Base-by-base conservation (phyloP, 30 jellyfish, hydroid and myxozoan species). In the Turritopsis dohrnii region DNA sequence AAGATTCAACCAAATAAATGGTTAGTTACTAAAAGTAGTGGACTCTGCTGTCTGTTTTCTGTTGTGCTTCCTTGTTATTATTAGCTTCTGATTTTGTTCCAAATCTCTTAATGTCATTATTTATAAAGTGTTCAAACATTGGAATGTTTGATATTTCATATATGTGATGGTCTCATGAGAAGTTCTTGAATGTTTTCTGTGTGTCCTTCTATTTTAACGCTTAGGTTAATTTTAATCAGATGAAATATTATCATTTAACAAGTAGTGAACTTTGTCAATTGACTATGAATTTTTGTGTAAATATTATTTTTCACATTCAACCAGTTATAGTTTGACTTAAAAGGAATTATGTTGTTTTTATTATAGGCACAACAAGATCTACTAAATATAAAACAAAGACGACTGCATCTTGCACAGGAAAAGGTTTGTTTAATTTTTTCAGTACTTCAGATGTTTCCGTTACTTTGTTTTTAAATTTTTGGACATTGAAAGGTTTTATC, bases 341-440 rank as follows among this genome's bases (percentile, higher is more conserved):
- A 41, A 41, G 60, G 60, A 41, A 41, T 41, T 41, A 41, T 41
- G 13, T 41, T 41, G 60, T 41, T 66, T 3, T 52, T 65, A 27
- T 83, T 83, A 20, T 25, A 92, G 97, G 97, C 97, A 26, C 86
- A 95, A 29, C 96, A 92, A 81, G 95, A 84, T 29, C 84, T 92
- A 4, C 95, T 92, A 18, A 95, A 90, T 22, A 87, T 92, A 3
- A 92, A 92, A 82, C 94, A 86, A 53, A 87, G 97, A 27, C 88
- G 97, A 25, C 86, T 92, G 29, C 90, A 80, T 72, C 93, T 92
- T 24, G 97, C 97, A 0, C 97, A 92, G 60, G 95, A 92, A 74
- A 95, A 92, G 90, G 97, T 92, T 83, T 20, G 75, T 52, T 24
- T 41, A 5, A 41, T 41, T 41, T 41, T 13, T 41, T 5, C 13